Base-by-base conservation (phyloP, 1,140 invertebrate genomes). In the Capitella teleta region DNA sequence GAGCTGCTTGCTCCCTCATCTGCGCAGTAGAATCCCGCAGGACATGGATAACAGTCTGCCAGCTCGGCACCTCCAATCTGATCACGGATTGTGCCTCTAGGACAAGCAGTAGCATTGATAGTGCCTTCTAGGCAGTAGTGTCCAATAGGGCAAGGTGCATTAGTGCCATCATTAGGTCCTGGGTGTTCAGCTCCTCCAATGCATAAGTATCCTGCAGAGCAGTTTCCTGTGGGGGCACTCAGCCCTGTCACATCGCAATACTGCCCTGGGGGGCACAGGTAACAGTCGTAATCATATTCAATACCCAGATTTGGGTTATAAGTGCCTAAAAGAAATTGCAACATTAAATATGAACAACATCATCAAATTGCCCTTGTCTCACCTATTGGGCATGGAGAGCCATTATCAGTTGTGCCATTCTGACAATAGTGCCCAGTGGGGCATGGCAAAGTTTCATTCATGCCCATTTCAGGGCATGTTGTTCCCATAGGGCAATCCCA, bases 391-490 rank as follows among this genome's bases (percentile, higher is more conserved):
- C 67, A 69, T 5, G 61, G 60, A 28, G 40, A 47, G 3, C 65
- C 65, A 47, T 65, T 47, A 44, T 61, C 58, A 3, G 46, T 47
- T n/a, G 63, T 66, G 21, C 62, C 64, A 50, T 60, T 61, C n/a
- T 53, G 49, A 56, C 67, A 69, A 52, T 65, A 69, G 52, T 61
- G 58, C 3, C 67, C 67, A 24, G 57, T 48, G 16, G 64, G 63
- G 55, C 67, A 69, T 0, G 58, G 58, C 2, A 57, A 26, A 3
- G 65, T 61, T 10, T 50, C 46, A 47, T 66, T 67, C 63, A 69
- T 66, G 28, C 56, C 67, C 16, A 51, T 47, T 6, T 51, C 23
- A 5, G 63, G 65, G 56, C 67, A 69, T 0, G 60, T 47, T 8
- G 18, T 16, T 21, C 45, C 45, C 6, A 24, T 16, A 24, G 32